Percentiles rank a stretch among this genome's conserved stretches.
Conservation (phyloP, 2,113 vertebrate species). For the Natator depressus region DNA sequence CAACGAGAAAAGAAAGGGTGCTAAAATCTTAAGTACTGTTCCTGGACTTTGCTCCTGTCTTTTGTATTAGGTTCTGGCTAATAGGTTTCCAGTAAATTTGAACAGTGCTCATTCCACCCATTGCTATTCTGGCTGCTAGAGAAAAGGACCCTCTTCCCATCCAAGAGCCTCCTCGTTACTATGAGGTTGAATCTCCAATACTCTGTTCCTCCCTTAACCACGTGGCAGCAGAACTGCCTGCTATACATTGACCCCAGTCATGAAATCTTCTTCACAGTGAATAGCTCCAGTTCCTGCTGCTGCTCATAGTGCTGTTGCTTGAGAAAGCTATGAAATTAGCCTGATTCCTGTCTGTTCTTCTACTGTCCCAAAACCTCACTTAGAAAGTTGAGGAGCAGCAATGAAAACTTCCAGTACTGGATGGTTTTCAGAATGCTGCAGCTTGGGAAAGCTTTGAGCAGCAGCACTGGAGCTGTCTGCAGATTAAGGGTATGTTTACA, state of each 20-base stretch:
- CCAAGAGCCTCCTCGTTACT: background rate
- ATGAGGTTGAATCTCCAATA: background rate
- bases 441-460: background rate
- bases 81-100: background rate
- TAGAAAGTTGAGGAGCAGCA: rapidly evolving
- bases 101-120: background rate
- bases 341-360: background rate
- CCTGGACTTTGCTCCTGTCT: background rate
- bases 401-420: background rate
- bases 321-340: background rate
- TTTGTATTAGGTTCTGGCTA: background rate
- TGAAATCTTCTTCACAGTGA: background rate
- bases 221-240: background rate
- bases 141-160: background rate
- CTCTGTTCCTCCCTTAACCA: background rate
- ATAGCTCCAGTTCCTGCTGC: background rate
- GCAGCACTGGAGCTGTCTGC: background rate
- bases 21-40: background rate
- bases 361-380: background rate
- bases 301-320: background rate
- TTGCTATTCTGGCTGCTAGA: background rate
- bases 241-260: background rate
- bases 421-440: background rate
- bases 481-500: background rate
- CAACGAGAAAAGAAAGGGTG: background rate